phyloP scores from a whole-genome alignment of 2,888 invertebrate species.

The Lepidochitona cinerea region DNA sequence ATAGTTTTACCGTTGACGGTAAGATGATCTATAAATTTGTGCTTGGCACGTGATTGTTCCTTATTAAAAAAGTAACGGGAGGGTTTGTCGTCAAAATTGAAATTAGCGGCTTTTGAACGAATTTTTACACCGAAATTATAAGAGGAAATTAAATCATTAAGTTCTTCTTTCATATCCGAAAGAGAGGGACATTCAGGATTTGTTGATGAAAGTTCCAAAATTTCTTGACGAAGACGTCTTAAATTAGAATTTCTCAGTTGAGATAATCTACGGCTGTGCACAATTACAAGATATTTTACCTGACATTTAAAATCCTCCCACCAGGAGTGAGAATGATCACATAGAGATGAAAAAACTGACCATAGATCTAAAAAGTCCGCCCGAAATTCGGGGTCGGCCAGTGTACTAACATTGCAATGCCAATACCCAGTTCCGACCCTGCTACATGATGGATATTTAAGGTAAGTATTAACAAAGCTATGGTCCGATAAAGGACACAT shows the following conservation, averaged over 20 bases:
- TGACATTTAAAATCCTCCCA: not conserved
- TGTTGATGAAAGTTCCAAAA: not conserved
- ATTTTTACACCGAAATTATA: not conserved
- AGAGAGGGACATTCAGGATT: not conserved
- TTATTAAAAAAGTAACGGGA: slow-evolving; percentile 2
- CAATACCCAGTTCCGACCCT: slow-evolving; percentile 4
- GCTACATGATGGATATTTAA: not conserved
- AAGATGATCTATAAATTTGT: not conserved
- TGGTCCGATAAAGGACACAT: slow-evolving; percentile 8
- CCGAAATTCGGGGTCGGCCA: not conserved
- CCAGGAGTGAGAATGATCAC: not conserved
- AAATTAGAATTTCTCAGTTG: not conserved
- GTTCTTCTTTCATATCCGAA: not conserved
- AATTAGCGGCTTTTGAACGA: not conserved
- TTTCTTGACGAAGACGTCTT: not conserved
- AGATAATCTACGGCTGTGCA: not conserved
- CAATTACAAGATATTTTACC: not conserved
- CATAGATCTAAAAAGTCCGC: not conserved
- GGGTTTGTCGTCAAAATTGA: slow-evolving; percentile 9
- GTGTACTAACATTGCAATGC: slow-evolving; percentile 6
- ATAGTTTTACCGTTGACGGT: not conserved
- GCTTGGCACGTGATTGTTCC: not conserved
- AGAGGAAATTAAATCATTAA: not conserved
- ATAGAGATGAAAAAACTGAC: not conserved
- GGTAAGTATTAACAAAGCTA: not conserved